These are phyloP conservation scores for Nudaria mundana DNA, from an alignment of 2,888 invertebrate genomes.

Conservation along the genomic window DNA sequence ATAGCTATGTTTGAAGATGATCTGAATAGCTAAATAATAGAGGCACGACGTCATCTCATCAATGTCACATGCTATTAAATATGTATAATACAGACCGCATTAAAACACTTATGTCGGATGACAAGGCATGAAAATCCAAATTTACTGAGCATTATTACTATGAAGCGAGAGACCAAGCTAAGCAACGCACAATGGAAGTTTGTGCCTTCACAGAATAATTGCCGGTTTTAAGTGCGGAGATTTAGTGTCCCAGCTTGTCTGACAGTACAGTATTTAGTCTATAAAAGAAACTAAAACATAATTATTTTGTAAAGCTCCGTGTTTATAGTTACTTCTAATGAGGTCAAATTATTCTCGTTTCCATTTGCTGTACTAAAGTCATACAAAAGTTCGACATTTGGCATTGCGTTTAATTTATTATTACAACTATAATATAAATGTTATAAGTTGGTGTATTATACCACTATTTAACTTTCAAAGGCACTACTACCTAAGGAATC, in stretches of 20 bases:
- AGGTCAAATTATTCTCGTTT: neutral
- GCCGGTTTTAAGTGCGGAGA: conserved; percentile 67
- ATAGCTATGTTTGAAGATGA: conserved; percentile 14
- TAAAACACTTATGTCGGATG: conserved; percentile 66
- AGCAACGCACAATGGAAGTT: conserved; percentile 62
- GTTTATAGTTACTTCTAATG: conserved; percentile 10
- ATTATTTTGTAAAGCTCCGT: conserved; percentile 34
- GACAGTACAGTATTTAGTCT: conserved; percentile 57
- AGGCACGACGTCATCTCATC: conserved; percentile 37
- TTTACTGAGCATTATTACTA: conserved; percentile 59
- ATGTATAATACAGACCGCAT: conserved; percentile 54
- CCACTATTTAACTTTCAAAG: too few species aligned
- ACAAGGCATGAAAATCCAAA: conserved; percentile 73
- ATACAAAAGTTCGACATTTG: too few species aligned
- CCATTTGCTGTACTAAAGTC: too few species aligned
- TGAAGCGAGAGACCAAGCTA: conserved; percentile 43
- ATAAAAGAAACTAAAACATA: conserved; percentile 59
- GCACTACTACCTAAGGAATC: too few species aligned
- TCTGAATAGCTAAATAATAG: conserved; percentile 31
- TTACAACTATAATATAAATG: too few species aligned
- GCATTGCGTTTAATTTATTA: too few species aligned
- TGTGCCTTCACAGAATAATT: conserved; percentile 71
- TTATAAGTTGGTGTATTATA: too few species aligned
- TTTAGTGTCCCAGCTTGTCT: conserved; percentile 54
- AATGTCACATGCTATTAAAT: conserved; percentile 51